A percentile compares a stretch with the other conserved stretches of the same genome.
Evolutionary conservation across 2,113 vertebrate genomes (phyloP).

Genomic region (Mobula hypostoma): DNA sequence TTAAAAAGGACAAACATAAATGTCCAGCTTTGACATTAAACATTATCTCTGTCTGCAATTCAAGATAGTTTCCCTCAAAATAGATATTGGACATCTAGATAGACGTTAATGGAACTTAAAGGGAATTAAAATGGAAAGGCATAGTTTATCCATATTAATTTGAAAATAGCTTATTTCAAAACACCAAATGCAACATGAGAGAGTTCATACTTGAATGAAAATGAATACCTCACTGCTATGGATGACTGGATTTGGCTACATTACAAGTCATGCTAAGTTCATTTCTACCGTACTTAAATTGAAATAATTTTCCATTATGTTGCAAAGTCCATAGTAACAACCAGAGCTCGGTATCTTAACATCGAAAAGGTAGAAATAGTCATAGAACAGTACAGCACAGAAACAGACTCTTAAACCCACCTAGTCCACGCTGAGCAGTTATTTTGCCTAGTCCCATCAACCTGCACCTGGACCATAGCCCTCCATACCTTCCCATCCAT

Average conservation of each 20-base stretch:
- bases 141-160: background rate
- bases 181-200: background rate
- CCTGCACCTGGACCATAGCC: no score
- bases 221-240: background rate
- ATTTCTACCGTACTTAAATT: background rate
- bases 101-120: background rate
- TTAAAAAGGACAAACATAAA: background rate
- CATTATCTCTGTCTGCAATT: background rate
- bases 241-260: background rate
- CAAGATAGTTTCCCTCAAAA: background rate
- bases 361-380: no score
- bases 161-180: background rate
- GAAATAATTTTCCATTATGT: background rate
- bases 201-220: background rate
- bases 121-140: background rate
- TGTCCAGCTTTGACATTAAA: slow-evolving; percentile 11
- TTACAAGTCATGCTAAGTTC: background rate
- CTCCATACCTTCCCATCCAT: no score
- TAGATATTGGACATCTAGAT: no score
- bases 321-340: background rate
- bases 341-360: no score
- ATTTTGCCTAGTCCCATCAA: no score
- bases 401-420: no score
- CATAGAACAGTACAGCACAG: no score
- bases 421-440: no score